Conservation (phyloP, 92 coral and sea anemone genomes). For the Scolanthus callimorphus region DNA sequence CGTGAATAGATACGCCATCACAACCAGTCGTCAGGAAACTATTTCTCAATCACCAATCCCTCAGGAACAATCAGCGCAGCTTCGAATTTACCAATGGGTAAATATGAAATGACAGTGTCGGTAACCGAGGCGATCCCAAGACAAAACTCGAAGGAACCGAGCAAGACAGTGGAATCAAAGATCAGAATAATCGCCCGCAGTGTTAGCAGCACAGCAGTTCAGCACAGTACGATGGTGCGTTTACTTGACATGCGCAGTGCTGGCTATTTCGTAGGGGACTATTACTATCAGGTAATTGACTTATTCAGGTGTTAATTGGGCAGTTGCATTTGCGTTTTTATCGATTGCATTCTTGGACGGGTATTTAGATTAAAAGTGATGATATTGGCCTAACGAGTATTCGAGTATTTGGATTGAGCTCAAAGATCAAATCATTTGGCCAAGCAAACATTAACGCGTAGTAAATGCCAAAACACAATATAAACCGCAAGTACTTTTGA, state of each 20-base stretch:
- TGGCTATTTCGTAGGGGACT: conserved; percentile 59
- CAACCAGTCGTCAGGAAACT: conserved; percentile 52
- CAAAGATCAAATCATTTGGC: no score
- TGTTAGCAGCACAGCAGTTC: conserved; percentile 53
- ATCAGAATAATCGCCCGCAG: conserved; percentile 53
- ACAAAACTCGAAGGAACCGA: conserved; percentile 9
- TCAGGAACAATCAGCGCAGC: conserved; percentile 66
- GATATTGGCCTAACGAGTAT: no score
- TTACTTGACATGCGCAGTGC: conserved; percentile 50
- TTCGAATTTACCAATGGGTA: conserved; percentile 42
- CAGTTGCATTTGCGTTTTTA: not conserved
- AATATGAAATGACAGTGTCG: conserved; percentile 41
- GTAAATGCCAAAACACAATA: no score
- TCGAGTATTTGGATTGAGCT: no score
- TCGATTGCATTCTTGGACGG: no score
- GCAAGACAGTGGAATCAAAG: conserved; percentile 54
- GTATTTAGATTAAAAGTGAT: no score
- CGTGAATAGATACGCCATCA: conserved; percentile 42
- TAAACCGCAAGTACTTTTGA: no score
- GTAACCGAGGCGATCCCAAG: conserved; percentile 46
- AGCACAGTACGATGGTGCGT: conserved; percentile 67
- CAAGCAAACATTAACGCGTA: no score
- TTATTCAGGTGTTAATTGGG: not conserved
- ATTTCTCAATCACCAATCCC: conserved; percentile 56
- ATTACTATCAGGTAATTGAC: conserved; percentile 41